Base-by-base conservation (phyloP, 2,113 vertebrate species). In the Neomonachus schauinslandi region DNA sequence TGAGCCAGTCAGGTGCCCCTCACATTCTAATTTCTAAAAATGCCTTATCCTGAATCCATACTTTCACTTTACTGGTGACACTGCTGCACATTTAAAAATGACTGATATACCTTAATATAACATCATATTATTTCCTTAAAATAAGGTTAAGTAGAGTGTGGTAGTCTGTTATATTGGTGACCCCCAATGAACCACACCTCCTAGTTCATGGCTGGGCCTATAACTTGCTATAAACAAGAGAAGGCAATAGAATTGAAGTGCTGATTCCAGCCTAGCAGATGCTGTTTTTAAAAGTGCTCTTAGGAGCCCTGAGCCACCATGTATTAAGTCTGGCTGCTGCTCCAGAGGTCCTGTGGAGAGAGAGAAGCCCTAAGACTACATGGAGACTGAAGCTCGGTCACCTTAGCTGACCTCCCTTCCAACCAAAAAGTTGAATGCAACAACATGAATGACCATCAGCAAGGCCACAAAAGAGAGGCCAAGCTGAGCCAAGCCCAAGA, bases 1-100 rank as follows among this genome's bases (percentile, higher is more conserved):
- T 76, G 24, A 76, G 42, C 42, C 42, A 49, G 72, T 24, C 39
- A 46, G 42, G 72, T 49, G 42, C 7, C 7, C 42, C 28, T 28
- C 18, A 89, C 55, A 93, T 67, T 80, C 51, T n/a, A 46, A 63
- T 46, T 86, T 89, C 36, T 72, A 89, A 85, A 95, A 89, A 67
- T 42, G 36, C 31, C 92, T 95, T 97, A 85, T 24, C 11, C 9
- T 74, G 24, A 96, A 76, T 49, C 33, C 11, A 9, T 49, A 39
- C 39, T 94, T 95, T 79, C 42, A 93, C 4, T 7, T 91, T 77
- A 69, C 36, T 79, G 33, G 59, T 82, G 15, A 39, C 59, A 61
- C 33, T 79, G 51, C 39, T 9, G 92, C 67, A 87, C 28, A 59
- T 19, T 91, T 53, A 53, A 96, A 89, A 90, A 94, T n/a, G 46